Evolutionary conservation across 2,113 vertebrate genomes (phyloP), one percentile per base, ranked within the genome.

Genomic region (Seriola quinqueradiata): DNA sequence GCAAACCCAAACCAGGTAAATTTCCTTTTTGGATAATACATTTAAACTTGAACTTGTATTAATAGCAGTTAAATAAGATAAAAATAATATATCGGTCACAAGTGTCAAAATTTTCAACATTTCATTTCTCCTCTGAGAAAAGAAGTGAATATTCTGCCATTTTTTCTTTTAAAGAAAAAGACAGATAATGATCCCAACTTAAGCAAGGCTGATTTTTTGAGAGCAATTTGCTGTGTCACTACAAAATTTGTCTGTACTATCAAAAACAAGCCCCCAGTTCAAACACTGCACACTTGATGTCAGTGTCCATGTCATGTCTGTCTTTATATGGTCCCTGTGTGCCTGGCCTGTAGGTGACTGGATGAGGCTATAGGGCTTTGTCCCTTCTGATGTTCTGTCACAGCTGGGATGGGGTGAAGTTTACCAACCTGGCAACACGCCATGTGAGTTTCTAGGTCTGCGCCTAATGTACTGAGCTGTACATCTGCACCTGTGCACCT

Each of bases 401-500:
- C 79, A 92, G 82, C 84, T 86, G 75, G 70, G 67, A 81, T 59
- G 23, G 34, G 74, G 72, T 59, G 67, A 87, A 85, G 76, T 79
- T 61, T 70, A 79, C 79, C 67, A 72, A 79, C 60, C 48, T 86
- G 90, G 85, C 81, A 84, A 66, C 57, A 6, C 4, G 66, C 87
- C 89, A 89, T 68, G 61, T 28, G 42, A 83, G 71, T 74, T 77
- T 68, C 64, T 65, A 28, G 66, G 46, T 81, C 66, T 81, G 76
- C 57, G 87, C 50, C 74, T 59, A 54, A 79, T 66, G 71, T 66
- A 82, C 57, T 59, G 74, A 77, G 81, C 40, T 67, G 58, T 79
- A 54, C 88, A 63, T 86, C 84, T 91, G 83, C 75, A 79, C 79
- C 72, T 70, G 64, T 86, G 79, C 84, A 86, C 87, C 87, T 92